phyloP scores from a whole-genome alignment of 2,888 invertebrate genomes.

The Amaurobius ferox region DNA sequence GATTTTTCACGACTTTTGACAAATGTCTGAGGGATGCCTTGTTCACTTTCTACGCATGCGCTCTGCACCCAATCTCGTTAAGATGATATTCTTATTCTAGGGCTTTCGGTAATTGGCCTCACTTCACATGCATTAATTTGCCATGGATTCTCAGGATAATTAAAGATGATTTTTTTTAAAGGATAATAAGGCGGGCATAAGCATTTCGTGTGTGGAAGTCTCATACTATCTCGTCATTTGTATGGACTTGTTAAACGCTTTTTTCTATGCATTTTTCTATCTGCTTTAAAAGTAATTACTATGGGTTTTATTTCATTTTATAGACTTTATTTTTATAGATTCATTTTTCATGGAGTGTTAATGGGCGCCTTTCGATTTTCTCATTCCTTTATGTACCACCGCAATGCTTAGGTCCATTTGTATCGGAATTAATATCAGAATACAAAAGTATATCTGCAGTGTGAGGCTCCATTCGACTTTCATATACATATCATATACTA shows the following conservation, averaged over 20 bases:
- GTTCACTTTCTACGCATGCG: neutral
- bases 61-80: neutral
- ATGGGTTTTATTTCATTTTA: no score
- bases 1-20: neutral
- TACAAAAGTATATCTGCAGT: no score
- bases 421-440: no score
- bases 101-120: constrained; percentile 45
- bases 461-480: no score
- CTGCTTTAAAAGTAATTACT: no score
- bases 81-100: neutral
- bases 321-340: no score
- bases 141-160: neutral
- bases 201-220: neutral
- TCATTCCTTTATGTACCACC: no score
- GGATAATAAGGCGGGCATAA: neutral
- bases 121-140: constrained; percentile 2
- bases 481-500: no score
- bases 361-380: no score
- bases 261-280: neutral
- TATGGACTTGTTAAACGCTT: neutral
- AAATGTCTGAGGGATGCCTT: neutral
- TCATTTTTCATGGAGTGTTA: no score
- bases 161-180: neutral
- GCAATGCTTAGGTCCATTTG: no score
- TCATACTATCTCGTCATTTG: neutral